These are phyloP conservation scores for Andrena marginata DNA, from an alignment of 2,888 invertebrate genomes.

Conservation along the genomic window DNA sequence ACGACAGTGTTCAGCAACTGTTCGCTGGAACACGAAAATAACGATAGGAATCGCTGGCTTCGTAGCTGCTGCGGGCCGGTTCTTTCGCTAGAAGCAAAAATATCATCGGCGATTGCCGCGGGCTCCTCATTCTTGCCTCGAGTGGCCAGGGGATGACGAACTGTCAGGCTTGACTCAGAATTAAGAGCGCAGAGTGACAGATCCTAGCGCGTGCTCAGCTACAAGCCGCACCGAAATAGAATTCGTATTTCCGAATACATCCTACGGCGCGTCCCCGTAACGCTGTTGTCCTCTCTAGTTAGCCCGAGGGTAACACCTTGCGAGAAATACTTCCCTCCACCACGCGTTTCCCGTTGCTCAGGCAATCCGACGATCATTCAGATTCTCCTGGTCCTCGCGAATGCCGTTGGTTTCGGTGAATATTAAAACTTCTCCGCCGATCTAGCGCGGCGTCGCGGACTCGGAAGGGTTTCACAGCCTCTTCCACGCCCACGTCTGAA, in stretches of 20 bases:
- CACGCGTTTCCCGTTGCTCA: neutral
- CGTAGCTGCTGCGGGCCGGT: conserved; percentile 35
- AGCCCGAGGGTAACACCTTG: neutral
- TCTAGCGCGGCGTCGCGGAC: too few relatives aligned
- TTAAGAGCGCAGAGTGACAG: conserved; percentile 80
- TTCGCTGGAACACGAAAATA: conserved; percentile 45
- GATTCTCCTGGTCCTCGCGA: neutral
- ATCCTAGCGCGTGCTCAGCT: conserved; percentile 78
- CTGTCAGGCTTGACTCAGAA: conserved; percentile 79
- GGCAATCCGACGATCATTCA: neutral
- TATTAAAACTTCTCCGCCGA: too few relatives aligned
- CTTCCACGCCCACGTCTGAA: too few relatives aligned
- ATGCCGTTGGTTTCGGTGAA: too few relatives aligned
- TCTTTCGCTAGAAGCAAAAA: conserved; percentile 69
- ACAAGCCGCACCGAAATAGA: conserved; percentile 81
- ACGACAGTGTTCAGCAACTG: conserved; percentile 1
- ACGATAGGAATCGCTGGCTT: conserved; percentile 49
- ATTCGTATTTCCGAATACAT: conserved; percentile 70
- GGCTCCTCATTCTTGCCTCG: conserved; percentile 73
- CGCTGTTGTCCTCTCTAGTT: neutral
- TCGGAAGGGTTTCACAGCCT: too few relatives aligned
- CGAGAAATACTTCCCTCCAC: neutral
- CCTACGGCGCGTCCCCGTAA: conserved; percentile 36
- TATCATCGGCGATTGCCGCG: conserved; percentile 63
- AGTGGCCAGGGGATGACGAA: conserved; percentile 78